Base-by-base conservation (phyloP, 1,140 invertebrate species). In the Calephelis nemesis region DNA sequence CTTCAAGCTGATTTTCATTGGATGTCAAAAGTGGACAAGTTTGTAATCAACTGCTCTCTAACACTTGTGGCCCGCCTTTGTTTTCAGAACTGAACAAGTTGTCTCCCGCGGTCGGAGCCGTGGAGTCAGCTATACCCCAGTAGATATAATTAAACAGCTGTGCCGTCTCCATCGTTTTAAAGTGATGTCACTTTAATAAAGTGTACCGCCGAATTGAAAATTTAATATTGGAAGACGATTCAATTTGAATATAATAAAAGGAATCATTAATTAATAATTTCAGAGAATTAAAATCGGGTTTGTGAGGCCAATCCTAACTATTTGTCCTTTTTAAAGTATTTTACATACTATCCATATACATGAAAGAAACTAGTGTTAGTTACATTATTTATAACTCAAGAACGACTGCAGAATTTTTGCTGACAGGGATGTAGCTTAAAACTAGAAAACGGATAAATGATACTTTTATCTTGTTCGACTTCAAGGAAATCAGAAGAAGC, bases 131-230 rank as follows among this genome's bases (percentile, higher is more conserved):
- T 78, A 79, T 81, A 76, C 75, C 76, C 74, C 70, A 74, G 76
- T 75, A 82, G 76, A 87, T 85, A 60, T 60, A 87, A 87, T 87
- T 85, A 87, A 85, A 79, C 85, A 87, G 81, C 85, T 88, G 85
- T 71, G 85, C 76, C 78, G 69, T 62, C 67, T 66, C 60, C 39
- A 65, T 75, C 74, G 70, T 65, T 71, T 69, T 71, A 67, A 73
- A 74, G 73, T 58, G 54, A 69, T 62, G 66, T 69, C 71, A 65
- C 68, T 69, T 68, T 70, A 67, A 54, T 65, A 63, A 60, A 63
- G 13, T 42, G 47, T 50, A 65, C 66, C 30, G 58, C 30, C 58
- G 39, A 60, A 60, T 60, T 60, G 58, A 40, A 60, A 60, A 64
- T 64, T 64, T 48, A 64, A 48, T 64, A 64, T 48, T 48, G 63